phyloP scores from a whole-genome alignment of 2,113 vertebrate genomes.

The Steatornis caripensis region DNA sequence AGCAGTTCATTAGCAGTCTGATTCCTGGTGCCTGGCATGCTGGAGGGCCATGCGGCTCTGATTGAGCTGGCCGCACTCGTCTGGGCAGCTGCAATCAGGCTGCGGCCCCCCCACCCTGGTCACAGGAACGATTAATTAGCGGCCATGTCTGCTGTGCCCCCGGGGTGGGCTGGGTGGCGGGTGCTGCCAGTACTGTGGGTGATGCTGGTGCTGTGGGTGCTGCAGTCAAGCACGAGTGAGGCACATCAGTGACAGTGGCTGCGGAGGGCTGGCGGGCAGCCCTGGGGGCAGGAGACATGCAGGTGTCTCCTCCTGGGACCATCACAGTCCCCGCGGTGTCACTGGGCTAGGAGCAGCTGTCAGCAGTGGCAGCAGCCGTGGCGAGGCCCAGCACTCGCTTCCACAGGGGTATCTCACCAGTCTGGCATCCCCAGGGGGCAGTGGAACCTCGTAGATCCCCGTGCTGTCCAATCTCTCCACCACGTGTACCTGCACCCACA shows the following conservation, averaged over 20 bases:
- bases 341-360: not conserved
- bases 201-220: not conserved
- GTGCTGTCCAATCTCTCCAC: fast-evolving
- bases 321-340: fast-evolving
- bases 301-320: fast-evolving
- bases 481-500: not conserved
- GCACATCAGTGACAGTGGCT: fast-evolving
- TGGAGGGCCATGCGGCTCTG: not conserved
- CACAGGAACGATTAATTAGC: not conserved
- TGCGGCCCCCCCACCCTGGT: fast-evolving
- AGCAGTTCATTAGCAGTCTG: constrained; percentile 38
- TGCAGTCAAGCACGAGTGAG: not conserved
- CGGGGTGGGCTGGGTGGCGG: not conserved
- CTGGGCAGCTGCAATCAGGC: not conserved
- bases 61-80: not conserved
- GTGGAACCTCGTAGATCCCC: not conserved
- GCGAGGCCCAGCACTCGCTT: not conserved
- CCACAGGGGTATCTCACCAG: not conserved
- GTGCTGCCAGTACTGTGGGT: not conserved
- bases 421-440: not conserved
- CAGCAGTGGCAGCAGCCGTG: not conserved
- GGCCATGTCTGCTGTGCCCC: fast-evolving
- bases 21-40: fast-evolving
- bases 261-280: not conserved
- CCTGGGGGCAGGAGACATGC: fast-evolving